Evolutionary conservation across 2,113 vertebrate genomes (phyloP).

Genomic region (Crotophaga sulcirostris): DNA sequence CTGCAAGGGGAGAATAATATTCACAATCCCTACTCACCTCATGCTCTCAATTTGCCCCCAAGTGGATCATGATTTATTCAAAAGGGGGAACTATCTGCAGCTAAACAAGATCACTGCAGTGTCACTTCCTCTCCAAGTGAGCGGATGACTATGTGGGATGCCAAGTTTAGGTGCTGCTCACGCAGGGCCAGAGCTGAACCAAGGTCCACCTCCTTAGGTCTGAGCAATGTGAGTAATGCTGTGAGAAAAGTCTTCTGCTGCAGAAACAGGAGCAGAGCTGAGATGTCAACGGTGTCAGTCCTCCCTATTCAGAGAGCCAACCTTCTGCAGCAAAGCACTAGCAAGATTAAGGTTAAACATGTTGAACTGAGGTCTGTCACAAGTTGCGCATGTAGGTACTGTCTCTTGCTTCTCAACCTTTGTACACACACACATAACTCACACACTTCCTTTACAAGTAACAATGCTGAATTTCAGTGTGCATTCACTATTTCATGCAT

Average conservation of each 20-base stretch:
- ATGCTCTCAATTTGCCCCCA: not conserved
- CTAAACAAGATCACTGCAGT: not conserved
- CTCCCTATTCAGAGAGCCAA: not conserved
- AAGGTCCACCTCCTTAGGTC: not conserved
- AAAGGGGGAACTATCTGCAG: not conserved
- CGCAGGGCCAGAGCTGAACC: rapidly evolving
- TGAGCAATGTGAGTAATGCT: not conserved
- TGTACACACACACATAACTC: too few species aligned
- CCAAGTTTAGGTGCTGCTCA: not conserved
- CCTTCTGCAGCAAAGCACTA: not conserved
- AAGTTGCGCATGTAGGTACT: rapidly evolving
- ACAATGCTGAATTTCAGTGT: not conserved
- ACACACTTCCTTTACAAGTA: not conserved
- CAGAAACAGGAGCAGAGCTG: not conserved
- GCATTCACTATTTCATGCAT: not conserved
- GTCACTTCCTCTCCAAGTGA: not conserved
- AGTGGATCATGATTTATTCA: not conserved
- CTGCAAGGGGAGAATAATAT: not conserved
- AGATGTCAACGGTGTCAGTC: not conserved
- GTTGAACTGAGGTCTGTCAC: not conserved
- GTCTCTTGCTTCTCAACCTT: not conserved
- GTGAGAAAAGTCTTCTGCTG: not conserved
- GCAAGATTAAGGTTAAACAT: not conserved
- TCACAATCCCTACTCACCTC: not conserved
- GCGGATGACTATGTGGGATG: not conserved